Evolutionary conservation across 2,888 invertebrate genomes (phyloP).

Genomic region (Agelastica alni): DNA sequence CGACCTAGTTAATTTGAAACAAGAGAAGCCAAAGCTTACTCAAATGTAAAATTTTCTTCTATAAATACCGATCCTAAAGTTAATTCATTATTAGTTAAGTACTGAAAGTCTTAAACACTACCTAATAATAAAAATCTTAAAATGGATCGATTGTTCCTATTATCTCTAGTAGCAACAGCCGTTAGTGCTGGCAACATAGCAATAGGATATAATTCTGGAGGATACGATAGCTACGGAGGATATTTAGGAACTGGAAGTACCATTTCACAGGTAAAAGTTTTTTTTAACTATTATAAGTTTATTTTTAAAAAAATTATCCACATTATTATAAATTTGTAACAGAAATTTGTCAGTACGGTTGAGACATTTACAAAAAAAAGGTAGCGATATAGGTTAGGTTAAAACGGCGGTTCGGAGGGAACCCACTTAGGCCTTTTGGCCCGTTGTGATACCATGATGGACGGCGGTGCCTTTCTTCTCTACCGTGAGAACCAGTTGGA

Average conservation of each 20-base stretch:
- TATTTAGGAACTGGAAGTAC: slow-evolving; percentile 3
- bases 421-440: too few species aligned
- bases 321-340: too few species aligned
- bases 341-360: too few species aligned
- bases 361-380: too few species aligned
- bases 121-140: background rate
- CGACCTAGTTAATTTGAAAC: background rate
- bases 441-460: too few species aligned
- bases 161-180: slow-evolving; percentile 1
- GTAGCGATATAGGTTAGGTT: too few species aligned
- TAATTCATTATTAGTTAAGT: background rate
- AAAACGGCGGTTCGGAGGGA: too few species aligned
- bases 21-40: background rate
- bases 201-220: slow-evolving; percentile 8
- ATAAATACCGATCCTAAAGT: background rate
- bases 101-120: background rate
- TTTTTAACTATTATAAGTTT: background rate
- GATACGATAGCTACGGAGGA: background rate
- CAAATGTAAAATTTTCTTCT: background rate
- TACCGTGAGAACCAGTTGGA: too few species aligned
- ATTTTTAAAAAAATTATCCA: too few species aligned
- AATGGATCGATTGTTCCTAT: background rate
- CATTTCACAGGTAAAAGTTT: slow-evolving; percentile 7
- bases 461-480: too few species aligned
- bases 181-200: slow-evolving; percentile 13